Evolutionary conservation across 2,797 vertebrate genomes (phyloP), one percentile per base, ranked within the genome.

Genomic region (Tolypeutes matacus): DNA sequence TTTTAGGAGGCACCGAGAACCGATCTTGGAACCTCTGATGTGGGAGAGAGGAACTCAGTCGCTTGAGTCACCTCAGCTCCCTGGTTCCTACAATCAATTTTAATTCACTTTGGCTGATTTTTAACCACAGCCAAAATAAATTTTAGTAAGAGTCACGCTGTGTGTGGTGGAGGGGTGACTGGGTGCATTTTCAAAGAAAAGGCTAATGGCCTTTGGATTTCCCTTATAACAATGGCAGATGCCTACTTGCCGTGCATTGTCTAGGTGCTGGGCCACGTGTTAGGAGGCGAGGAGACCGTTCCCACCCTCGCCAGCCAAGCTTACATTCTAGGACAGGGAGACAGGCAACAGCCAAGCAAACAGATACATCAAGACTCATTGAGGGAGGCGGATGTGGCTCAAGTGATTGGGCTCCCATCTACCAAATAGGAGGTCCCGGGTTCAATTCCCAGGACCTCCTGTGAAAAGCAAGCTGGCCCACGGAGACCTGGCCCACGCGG

Each of bases 211-310:
- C 69, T 21, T 27, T 23, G 21, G 56, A 34, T 21, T 10, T 76
- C 46, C 60, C 15, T 51, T 14, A 7, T 21, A 31, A 1, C 27
- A 27, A 9, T 8, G 7, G n/a, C 39, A 42, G 18, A 14, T 3
- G 23, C 25, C 83, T 60, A 4, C 39, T 69, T n/a, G 5, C 65
- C 65, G 31, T 46, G 49, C 31, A 5, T 5, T 21, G 62, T 36
- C 36, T 34, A 2, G 0, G 15, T 23, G 49, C 1, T 11, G 49
- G 90, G 39, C 53, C 42, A n/a, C 23, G 7, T 27, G 65, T 20
- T 0, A 3, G 12, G 10, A 12, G 56, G 36, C 1, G 0, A 25
- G 77, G 39, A 31, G 31, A 15, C 18, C 17, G 34, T 75, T 27
- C 86, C n/a, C 89, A 25, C 5, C 42, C 20, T 14, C 9, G 0